Base-by-base conservation (phyloP, 2,797 vertebrate species). In the Halcyon chelicuti region DNA sequence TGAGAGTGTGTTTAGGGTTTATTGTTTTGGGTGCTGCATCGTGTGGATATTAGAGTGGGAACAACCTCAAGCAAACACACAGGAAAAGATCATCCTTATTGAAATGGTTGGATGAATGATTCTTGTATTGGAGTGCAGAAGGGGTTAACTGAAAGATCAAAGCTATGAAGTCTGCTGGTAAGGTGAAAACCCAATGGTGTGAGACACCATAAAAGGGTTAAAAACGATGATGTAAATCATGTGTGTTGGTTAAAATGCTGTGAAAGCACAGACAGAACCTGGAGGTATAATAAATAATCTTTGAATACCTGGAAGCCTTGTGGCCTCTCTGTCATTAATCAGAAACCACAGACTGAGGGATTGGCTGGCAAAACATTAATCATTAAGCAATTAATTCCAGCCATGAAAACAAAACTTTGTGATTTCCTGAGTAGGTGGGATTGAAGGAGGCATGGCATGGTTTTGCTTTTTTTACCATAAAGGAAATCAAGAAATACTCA, bases 301-400 rank as follows among this genome's bases (percentile, higher is more conserved):
- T 66, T 89, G 90, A 94, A 88, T 87, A 91, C 90, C 93, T 92
- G 88, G 52, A 83, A 89, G 88, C 95, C 81, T 90, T 96, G 88
- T 84, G 90, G 92, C 92, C 96, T 94, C 92, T 78, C 13, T 70
- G 63, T 91, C 90, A 91, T 96, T 97, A 95, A 97, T 96, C 96
- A 97, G 94, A 97, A 97, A 89, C 96, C 89, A 89, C 90, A 87
- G 60, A 76, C 78, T 65, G 47, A 67, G 77, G 86, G 91, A 96
- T 94, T 83, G 88, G 88, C 85, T 94, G 80, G 94, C 79, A 94
- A 96, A 93, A 93, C 80, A 93, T 92, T 96, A 95, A 94, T 96
- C 95, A 86, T 96, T 92, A 91, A 95, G 92, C 94, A 83, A 81
- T 96, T 94, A 97, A 97, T 97, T 97, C 91, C 86, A 97, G 67